Percentiles rank a stretch among this genome's conserved stretches.
These are phyloP conservation scores for Synanthedon tipuliformis DNA, from an alignment of 2,888 invertebrate species.

Conservation along the genomic window DNA sequence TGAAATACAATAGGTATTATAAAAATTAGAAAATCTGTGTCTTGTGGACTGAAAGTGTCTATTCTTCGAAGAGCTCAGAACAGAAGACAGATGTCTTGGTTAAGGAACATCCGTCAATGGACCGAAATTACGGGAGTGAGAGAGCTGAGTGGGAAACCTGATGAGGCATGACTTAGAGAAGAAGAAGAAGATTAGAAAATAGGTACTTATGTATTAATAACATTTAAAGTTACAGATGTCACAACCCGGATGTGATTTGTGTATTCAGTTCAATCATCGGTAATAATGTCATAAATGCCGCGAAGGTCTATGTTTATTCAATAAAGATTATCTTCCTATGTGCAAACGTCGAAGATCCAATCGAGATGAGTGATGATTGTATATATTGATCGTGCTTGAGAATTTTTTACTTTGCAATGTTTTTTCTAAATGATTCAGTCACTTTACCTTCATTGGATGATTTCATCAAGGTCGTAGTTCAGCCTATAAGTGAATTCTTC, in stretches of 20 bases:
- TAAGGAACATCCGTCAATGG: no score
- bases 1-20: no score
- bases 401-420: constrained; percentile 24
- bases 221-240: constrained; percentile 3
- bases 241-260: constrained; percentile 7
- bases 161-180: no score
- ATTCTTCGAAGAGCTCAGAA: no score
- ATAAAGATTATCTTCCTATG: constrained; percentile 4
- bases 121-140: no score
- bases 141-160: no score
- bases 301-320: constrained; percentile 7
- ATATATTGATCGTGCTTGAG: constrained; percentile 19
- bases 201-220: neutral
- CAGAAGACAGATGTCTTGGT: no score
- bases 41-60: no score
- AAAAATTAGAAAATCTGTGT: no score
- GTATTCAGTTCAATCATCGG: constrained; percentile 7
- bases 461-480: constrained; percentile 27
- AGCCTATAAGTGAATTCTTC: neutral
- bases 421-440: constrained; percentile 29
- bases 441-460: constrained; percentile 32
- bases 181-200: no score
- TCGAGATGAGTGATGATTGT: constrained; percentile 7
- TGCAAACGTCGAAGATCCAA: constrained; percentile 3
- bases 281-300: constrained; percentile 4